Conservation (phyloP, 2,888 invertebrate genomes). For the Drosophila conformis region DNA sequence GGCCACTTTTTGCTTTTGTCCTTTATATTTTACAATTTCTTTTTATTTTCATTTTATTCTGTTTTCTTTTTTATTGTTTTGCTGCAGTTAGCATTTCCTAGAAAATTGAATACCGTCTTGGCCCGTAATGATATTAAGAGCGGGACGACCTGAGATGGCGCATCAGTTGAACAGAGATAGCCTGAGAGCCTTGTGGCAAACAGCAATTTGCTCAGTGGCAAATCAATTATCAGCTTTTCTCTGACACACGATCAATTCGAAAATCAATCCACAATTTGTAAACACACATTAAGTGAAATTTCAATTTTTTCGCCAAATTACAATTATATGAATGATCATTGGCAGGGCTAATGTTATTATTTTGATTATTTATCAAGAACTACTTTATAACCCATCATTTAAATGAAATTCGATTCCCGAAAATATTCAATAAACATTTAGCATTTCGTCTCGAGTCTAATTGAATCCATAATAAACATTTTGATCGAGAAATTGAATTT, state of each 20-base stretch:
- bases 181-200: background rate
- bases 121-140: slow-evolving; percentile 35
- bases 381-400: background rate
- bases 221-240: slow-evolving; percentile 48
- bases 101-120: slow-evolving; percentile 34
- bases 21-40: slow-evolving; percentile 61
- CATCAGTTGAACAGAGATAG: background rate
- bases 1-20: slow-evolving; percentile 73
- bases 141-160: slow-evolving; percentile 8
- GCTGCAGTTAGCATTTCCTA: slow-evolving; percentile 49
- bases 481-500: background rate
- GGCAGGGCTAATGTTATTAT: too few species aligned
- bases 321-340: background rate
- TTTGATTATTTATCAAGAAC: background rate
- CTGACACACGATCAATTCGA: slow-evolving; percentile 14
- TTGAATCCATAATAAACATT: background rate
- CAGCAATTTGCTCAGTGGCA: slow-evolving; percentile 31
- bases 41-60: slow-evolving; percentile 14
- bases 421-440: background rate
- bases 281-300: background rate
- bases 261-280: slow-evolving; percentile 27
- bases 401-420: background rate
- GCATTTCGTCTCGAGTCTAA: background rate
- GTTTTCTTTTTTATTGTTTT: slow-evolving; percentile 59
- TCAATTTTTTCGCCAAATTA: background rate